Conservation (phyloP, 2,113 vertebrate species). For the Osmerus mordax region DNA sequence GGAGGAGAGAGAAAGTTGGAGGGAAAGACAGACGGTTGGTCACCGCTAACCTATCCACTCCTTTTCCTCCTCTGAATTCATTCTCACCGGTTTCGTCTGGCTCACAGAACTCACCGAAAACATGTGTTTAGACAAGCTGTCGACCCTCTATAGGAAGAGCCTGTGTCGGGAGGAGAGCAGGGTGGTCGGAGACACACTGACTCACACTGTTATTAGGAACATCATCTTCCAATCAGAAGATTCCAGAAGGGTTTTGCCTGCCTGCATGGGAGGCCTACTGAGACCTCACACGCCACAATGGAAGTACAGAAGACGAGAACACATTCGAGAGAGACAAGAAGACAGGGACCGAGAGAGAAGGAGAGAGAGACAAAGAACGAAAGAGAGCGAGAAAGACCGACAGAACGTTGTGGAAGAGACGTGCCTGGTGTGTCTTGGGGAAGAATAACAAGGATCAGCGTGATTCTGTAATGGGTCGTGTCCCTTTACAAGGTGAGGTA, state of each 20-base stretch:
- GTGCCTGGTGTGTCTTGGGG: constrained; percentile 15
- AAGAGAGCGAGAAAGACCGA: background rate
- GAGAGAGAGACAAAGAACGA: constrained; percentile 4
- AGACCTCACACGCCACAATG: constrained; percentile 25
- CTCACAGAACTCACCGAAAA: constrained; percentile 29
- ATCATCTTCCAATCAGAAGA: constrained; percentile 38
- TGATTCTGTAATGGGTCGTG: constrained; percentile 48
- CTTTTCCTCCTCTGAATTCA: constrained; percentile 25
- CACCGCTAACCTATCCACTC: background rate
- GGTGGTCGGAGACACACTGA: constrained; percentile 11
- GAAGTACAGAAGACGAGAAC: constrained; percentile 17
- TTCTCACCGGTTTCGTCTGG: constrained; percentile 17
- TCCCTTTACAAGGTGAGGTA: constrained; percentile 60
- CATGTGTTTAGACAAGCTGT: constrained; percentile 57
- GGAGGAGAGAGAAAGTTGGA: no score
- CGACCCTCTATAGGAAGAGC: constrained; percentile 15
- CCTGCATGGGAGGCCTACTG: constrained; percentile 18
- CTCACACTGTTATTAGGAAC: constrained; percentile 39
- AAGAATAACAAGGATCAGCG: constrained; percentile 44
- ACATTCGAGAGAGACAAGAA: constrained; percentile 6
- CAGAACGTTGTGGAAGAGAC: background rate
- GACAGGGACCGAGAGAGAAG: background rate
- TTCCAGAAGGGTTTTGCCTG: background rate
- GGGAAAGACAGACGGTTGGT: no score
- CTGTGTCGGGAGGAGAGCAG: constrained; percentile 10